phyloP scores from a whole-genome alignment of 2,888 invertebrate genomes.

The Malacosoma neustria region DNA sequence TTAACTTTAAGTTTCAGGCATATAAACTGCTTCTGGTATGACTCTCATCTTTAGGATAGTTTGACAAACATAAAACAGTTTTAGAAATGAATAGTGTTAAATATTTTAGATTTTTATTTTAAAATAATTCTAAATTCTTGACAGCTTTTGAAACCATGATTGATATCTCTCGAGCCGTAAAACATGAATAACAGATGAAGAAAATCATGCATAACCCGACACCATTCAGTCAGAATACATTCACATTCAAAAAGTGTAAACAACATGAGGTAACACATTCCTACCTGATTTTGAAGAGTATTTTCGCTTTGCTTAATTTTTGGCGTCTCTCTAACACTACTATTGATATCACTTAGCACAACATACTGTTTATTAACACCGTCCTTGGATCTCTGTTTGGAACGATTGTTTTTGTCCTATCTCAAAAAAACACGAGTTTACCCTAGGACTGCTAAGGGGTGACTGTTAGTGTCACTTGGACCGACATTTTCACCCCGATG shows the following conservation, averaged over 20 bases:
- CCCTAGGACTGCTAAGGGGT: slow-evolving; percentile 57
- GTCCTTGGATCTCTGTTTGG: slow-evolving; percentile 29
- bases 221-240: slow-evolving; percentile 42
- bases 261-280: slow-evolving; percentile 18
- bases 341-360: slow-evolving; percentile 29
- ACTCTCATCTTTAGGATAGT: too few relatives aligned
- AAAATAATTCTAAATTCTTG: too few relatives aligned
- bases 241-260: slow-evolving; percentile 44
- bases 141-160: neutral
- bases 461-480: slow-evolving; percentile 68
- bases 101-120: too few relatives aligned
- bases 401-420: slow-evolving; percentile 52
- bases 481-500: slow-evolving; percentile 68
- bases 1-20: too few relatives aligned
- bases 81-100: too few relatives aligned
- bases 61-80: too few relatives aligned
- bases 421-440: slow-evolving; percentile 34
- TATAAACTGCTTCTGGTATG: too few relatives aligned
- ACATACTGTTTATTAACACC: slow-evolving; percentile 24
- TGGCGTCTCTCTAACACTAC: slow-evolving; percentile 12
- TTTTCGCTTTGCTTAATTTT: neutral
- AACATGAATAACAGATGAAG: neutral
- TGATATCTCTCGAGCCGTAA: neutral
- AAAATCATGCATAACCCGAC: slow-evolving; percentile 34
- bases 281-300: neutral